These are phyloP conservation scores for Rallus limicola DNA, from an alignment of 2,113 vertebrate species.

Conservation along the genomic window DNA sequence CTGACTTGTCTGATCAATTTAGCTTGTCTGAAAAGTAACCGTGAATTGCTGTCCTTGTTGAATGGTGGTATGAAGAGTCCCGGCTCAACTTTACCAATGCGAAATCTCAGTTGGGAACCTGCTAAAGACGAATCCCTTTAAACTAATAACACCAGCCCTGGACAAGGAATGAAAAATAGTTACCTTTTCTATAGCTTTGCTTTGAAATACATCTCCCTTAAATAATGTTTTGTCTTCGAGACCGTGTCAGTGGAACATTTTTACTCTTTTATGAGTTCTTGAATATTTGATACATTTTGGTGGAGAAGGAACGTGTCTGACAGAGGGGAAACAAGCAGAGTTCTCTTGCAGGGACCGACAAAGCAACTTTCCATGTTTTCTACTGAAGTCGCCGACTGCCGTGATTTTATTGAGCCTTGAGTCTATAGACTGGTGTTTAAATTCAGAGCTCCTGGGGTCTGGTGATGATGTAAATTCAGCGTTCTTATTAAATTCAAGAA, in stretches of 20 bases:
- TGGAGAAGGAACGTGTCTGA: not conserved
- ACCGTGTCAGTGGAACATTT: not conserved
- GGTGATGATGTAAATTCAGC: not conserved
- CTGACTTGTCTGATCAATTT: conserved; percentile 91
- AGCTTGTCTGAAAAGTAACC: conserved; percentile 80
- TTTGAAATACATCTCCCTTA: not conserved
- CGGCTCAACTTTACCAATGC: not conserved
- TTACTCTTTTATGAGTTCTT: conserved; percentile 4
- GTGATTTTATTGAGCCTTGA: not conserved
- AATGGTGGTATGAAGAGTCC: conserved; percentile 73
- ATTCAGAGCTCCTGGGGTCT: not conserved
- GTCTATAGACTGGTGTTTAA: not conserved
- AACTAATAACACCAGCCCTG: not conserved
- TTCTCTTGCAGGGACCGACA: not conserved
- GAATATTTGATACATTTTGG: not conserved
- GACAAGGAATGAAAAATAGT: not conserved
- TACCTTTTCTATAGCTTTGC: not conserved
- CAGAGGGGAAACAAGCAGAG: not conserved
- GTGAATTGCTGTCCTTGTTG: conserved; percentile 72
- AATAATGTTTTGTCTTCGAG: not conserved
- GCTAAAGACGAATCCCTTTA: not conserved
- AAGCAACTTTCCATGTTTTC: not conserved
- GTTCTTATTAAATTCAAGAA: not conserved
- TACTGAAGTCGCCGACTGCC: not conserved
- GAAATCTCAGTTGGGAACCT: conserved; percentile 14